Base-by-base conservation (phyloP, 2,888 invertebrate species). In the Urechis unicinctus region DNA sequence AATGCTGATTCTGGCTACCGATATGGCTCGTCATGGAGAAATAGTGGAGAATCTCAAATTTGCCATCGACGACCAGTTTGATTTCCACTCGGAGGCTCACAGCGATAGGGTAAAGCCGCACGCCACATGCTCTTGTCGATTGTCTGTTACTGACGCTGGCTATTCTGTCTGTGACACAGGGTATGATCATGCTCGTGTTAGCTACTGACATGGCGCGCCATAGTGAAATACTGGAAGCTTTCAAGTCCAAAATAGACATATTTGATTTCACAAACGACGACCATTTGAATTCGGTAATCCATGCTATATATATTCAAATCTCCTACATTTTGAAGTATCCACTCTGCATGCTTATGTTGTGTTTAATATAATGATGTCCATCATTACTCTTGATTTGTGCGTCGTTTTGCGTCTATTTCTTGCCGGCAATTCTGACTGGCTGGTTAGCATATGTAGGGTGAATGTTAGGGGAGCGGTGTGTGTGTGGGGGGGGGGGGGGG, bases 1-100 rank as follows among this genome's bases (percentile, higher is more conserved):
- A 22, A 48, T 22, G 64, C 62, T 78, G 50, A 77, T 78, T 29
- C 63, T 78, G 55, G 78, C 78, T 13, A 79, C 78, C 9, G 79
- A 79, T 58, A 79, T 79, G 78, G 73, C 77, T 3, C 59, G 72
- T 2, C 78, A 79, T 58, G 71, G 67, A 9, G 74, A 77, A 56
- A 77, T 78, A 41, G 68, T 78, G 62, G 75, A 75, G 43, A 66
- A 67, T 31, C 78, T 78, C 59, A 56, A 61, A 17, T 77, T 78
- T 61, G 74, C 78, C 55, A 69, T 66, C 62, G 64, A 65, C 47
- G 68, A 68, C 55, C 68, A 73, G 52, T 74, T 75, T 24, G 69
- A 75, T 59, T 51, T 73, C 50, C 72, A 72, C 53, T 68, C 71
- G 61, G 74, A 74, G 67, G 59, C 59, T 44, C 22, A n/a, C n/a